Evolutionary conservation across 2,113 vertebrate species (phyloP).

Genomic region (Prunella fulvescens): DNA sequence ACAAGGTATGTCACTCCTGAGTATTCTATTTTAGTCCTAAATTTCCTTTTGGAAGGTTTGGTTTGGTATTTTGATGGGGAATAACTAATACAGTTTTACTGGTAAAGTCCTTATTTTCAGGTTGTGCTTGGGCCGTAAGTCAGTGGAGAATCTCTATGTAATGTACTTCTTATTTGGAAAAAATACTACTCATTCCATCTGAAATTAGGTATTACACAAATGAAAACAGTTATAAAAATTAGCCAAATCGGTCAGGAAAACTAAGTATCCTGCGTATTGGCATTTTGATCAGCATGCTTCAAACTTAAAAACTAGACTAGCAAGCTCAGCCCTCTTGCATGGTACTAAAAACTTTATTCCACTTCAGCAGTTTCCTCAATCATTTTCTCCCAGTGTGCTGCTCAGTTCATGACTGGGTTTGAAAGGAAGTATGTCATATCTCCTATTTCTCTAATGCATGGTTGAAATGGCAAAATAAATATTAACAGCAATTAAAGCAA

Average conservation of each 20-base stretch:
- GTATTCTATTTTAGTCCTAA: neutral
- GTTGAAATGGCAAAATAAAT: slow-evolving; percentile 19
- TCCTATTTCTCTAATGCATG: neutral
- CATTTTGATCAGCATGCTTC: slow-evolving; percentile 6
- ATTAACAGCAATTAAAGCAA: neutral
- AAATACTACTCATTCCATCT: neutral
- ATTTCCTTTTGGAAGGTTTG: neutral
- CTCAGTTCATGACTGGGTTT: neutral
- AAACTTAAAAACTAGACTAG: neutral
- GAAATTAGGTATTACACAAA: neutral
- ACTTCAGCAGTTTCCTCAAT: slow-evolving; percentile 1
- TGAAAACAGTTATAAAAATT: neutral
- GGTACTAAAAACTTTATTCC: neutral
- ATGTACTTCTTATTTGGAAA: neutral
- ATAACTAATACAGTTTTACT: neutral
- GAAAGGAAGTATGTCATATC: slow-evolving; percentile 11
- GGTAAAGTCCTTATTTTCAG: neutral
- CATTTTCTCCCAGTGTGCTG: neutral
- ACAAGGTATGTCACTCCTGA: neutral
- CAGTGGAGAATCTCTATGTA: neutral
- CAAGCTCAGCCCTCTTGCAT: neutral
- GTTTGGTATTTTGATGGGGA: neutral
- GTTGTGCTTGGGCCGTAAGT: neutral
- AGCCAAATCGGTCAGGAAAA: neutral
- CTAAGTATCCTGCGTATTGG: neutral